A percentile compares a stretch with the other conserved stretches of the same genome.
These are phyloP conservation scores for Adelosebastes latens DNA, from an alignment of 2,797 vertebrate species.

Conservation along the genomic window DNA sequence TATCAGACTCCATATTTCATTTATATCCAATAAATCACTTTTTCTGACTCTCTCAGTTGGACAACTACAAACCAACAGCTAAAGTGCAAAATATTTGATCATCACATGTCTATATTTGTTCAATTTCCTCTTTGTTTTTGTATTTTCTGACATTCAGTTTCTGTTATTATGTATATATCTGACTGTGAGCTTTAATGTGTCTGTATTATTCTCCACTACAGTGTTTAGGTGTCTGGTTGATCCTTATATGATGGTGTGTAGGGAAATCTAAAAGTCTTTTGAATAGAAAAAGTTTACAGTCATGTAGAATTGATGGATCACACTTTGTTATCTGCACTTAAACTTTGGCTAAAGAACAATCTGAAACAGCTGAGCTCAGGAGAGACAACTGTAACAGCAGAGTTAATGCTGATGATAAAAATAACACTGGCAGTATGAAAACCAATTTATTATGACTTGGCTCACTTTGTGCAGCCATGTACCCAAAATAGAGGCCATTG, in stretches of 20 bases:
- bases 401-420: background rate
- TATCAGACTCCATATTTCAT: conserved; percentile 1
- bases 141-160: conserved; percentile 12
- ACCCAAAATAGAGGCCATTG: background rate
- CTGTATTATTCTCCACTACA: background rate
- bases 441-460: background rate
- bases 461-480: background rate
- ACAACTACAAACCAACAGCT: conserved; percentile 8
- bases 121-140: background rate
- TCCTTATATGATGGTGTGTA: background rate
- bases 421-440: background rate
- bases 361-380: background rate
- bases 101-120: conserved; percentile 13
- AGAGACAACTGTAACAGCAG: background rate
- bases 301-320: background rate
- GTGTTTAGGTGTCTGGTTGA: background rate
- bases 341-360: conserved; percentile 33
- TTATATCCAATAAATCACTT: conserved; percentile 8
- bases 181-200: conserved; percentile 28
- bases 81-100: conserved; percentile 16
- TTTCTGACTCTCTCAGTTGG: background rate
- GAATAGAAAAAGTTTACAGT: conserved; percentile 13
- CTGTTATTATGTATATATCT: conserved; percentile 46
- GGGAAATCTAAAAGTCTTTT: background rate
- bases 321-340: conserved; percentile 2